Percentiles rank a stretch among this genome's conserved stretches.
Conservation (phyloP, 53 echinoderm and acorn worm species). For the Stichopus horrens region DNA sequence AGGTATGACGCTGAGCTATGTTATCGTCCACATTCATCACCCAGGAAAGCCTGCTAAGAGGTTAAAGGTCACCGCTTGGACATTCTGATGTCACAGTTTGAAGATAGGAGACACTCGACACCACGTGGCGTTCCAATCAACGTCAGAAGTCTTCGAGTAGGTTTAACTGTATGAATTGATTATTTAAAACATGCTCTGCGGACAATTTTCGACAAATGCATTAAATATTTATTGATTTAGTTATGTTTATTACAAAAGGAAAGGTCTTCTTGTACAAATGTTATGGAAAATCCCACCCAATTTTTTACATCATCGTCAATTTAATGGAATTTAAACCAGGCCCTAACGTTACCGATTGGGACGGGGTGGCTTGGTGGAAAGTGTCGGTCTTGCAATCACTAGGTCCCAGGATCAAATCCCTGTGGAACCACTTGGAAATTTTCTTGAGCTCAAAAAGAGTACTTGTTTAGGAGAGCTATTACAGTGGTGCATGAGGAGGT, state of each 20-base stretch:
- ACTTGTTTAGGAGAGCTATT: too few relatives aligned
- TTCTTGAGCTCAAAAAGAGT: too few relatives aligned
- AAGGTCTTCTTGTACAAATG: neutral
- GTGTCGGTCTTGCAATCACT: too few relatives aligned
- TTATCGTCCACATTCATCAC: conserved; percentile 4
- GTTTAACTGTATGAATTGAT: neutral
- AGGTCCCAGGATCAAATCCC: too few relatives aligned
- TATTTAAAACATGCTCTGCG: neutral
- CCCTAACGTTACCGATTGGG: too few relatives aligned
- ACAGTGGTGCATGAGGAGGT: too few relatives aligned
- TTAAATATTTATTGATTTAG: too few relatives aligned
- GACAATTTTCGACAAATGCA: neutral
- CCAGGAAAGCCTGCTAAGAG: neutral
- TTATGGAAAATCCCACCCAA: too few relatives aligned
- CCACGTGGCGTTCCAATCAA: neutral
- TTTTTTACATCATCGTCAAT: too few relatives aligned
- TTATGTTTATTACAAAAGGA: neutral
- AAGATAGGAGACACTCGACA: neutral
- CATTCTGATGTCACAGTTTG: neutral
- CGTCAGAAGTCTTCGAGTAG: neutral
- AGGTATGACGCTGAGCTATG: conserved; percentile 17
- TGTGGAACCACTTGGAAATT: too few relatives aligned
- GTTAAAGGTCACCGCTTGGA: neutral
- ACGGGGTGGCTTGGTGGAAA: too few relatives aligned
- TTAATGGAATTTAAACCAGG: too few relatives aligned